phyloP scores from a whole-genome alignment of 2,113 vertebrate genomes.

The Ciconia boyciana region DNA sequence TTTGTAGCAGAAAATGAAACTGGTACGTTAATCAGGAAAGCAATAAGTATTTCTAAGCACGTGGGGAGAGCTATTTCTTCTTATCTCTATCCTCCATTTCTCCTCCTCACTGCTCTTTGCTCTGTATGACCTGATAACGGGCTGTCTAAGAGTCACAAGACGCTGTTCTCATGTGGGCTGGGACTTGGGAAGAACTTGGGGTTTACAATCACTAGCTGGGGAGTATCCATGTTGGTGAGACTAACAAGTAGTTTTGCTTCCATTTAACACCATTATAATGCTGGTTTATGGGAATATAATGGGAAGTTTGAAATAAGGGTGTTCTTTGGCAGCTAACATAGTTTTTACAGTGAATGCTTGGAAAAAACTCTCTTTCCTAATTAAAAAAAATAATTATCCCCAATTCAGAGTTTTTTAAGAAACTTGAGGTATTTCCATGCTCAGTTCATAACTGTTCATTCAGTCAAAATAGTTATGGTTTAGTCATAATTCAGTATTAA shows the following conservation, averaged over 20 bases:
- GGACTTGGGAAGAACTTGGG: neutral
- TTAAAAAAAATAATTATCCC: neutral
- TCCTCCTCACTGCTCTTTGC: neutral
- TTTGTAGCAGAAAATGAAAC: neutral
- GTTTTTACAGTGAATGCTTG: neutral
- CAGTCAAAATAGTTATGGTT: neutral
- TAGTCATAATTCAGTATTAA: neutral
- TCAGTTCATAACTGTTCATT: neutral
- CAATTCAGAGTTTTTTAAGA: neutral
- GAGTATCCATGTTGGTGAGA: neutral
- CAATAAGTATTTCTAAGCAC: neutral
- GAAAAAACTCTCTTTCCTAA: neutral
- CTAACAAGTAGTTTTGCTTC: neutral
- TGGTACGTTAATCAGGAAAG: neutral
- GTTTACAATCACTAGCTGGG: neutral
- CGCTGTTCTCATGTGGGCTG: neutral
- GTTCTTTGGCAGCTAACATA: neutral
- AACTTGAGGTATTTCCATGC: neutral
- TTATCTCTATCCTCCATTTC: neutral
- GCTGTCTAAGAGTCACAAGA: neutral
- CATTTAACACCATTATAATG: neutral
- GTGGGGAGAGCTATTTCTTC: neutral
- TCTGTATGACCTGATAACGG: neutral
- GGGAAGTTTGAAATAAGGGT: neutral
- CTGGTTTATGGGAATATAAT: neutral